Evolutionary conservation across 2,797 vertebrate species (phyloP).

Genomic region (Philypnodon macrostomus): DNA sequence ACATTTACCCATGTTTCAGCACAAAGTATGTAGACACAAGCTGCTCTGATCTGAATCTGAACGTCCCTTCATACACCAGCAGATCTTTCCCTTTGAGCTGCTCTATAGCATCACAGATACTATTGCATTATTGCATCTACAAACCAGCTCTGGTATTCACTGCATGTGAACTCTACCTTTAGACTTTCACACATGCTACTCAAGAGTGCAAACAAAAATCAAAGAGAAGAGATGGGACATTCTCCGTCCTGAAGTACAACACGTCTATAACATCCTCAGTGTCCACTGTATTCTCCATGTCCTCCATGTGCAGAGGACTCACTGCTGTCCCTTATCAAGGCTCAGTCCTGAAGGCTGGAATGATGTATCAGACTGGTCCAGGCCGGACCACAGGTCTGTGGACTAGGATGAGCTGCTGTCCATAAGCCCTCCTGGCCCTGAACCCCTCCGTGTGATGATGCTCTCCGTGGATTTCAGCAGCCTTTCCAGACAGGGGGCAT

Average conservation of each 20-base stretch:
- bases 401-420: slow-evolving; percentile 77
- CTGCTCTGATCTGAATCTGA: slow-evolving; percentile 62
- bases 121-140: slow-evolving; percentile 55
- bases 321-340: slow-evolving; percentile 53
- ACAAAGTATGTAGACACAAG: slow-evolving; percentile 65
- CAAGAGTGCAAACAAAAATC: slow-evolving; percentile 60
- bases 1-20: slow-evolving; percentile 71
- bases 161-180: slow-evolving; percentile 44
- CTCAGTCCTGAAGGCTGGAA: slow-evolving; percentile 74
- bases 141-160: slow-evolving; percentile 43
- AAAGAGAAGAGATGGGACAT: slow-evolving; percentile 51
- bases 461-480: slow-evolving; percentile 82
- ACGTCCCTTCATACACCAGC: slow-evolving; percentile 44
- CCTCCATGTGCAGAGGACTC: slow-evolving; percentile 29
- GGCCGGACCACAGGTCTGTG: slow-evolving; percentile 44
- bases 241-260: slow-evolving; percentile 52
- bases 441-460: slow-evolving; percentile 73
- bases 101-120: slow-evolving; percentile 62
- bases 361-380: slow-evolving; percentile 61
- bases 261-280: slow-evolving; percentile 46
- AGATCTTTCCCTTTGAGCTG: slow-evolving; percentile 64
- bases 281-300: slow-evolving; percentile 7
- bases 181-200: slow-evolving; percentile 44
- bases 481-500: slow-evolving; percentile 80
- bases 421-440: slow-evolving; percentile 49